Base-by-base conservation (phyloP, 1,140 invertebrate genomes). In the Drosophila tristis region DNA sequence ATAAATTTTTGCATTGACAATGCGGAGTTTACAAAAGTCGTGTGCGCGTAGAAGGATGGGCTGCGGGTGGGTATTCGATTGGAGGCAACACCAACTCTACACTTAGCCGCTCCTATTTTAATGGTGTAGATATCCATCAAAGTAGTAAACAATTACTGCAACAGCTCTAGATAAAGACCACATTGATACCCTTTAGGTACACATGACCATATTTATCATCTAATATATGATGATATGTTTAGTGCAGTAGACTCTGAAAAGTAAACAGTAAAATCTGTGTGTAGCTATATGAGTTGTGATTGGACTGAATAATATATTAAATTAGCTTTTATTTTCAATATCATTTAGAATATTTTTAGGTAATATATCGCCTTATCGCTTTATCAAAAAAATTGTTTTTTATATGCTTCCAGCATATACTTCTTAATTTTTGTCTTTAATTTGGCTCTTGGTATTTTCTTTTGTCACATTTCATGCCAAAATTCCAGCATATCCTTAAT, bases 1-100 rank as follows among this genome's bases (percentile, higher is more conserved):
- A 90, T 90, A 90, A 90, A 90, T 90, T 87, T 82, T 49, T 66
- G 84, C 79, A 87, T 87, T 87, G 82, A 87, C 82, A 89, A 82
- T 23, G 57, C 77, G 81, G 77, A 86, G 81, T 85, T 86, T 55
- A 45, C 25, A 26, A 42, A 13, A 63, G 65, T 26, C 16, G 35
- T 35, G 16, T 44, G 43, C 20, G 9, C 43, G 29, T 62, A 43
- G 11, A 15, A 2, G 54, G 39, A 31, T 47, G 57, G 23, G 23
- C 23, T 25, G 23, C 23, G 20, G n/a, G 49, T n/a, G 39, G 31
- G 31, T 4, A 35, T 2, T 11, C 26, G 11, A 7, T 35, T 8
- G 20, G 31, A 15, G 45, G 31, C 23, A 26, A 13, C 49, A 49
- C 31, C 29, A 45, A 43, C 61, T 11, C 44, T 44, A 50, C 55